Evolutionary conservation across 2,113 vertebrate species (phyloP).

Genomic region (Dascyllus trimaculatus): DNA sequence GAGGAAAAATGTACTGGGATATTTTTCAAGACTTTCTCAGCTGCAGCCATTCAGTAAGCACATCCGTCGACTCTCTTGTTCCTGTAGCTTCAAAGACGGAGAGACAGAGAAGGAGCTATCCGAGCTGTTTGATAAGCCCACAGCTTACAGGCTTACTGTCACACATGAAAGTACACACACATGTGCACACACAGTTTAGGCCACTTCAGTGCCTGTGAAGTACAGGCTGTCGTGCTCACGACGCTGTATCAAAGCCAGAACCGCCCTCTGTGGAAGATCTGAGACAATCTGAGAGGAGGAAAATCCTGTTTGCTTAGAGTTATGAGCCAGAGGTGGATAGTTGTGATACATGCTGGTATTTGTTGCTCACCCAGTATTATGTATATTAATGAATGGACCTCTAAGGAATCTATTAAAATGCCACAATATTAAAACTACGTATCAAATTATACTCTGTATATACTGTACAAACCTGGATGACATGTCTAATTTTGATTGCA

Average conservation of each 20-base stretch:
- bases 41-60: constrained; percentile 31
- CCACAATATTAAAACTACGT: too few relatives aligned
- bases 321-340: constrained; percentile 24
- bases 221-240: constrained; percentile 32
- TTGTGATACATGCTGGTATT: constrained; percentile 13
- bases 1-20: constrained; percentile 31
- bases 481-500: not conserved
- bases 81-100: constrained; percentile 61
- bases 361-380: not conserved
- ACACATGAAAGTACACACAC: constrained; percentile 64
- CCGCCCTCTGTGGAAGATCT: constrained; percentile 48
- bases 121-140: constrained; percentile 67
- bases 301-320: constrained; percentile 51
- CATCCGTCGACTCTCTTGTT: constrained; percentile 42
- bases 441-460: too few relatives aligned
- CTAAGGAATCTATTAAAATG: too few relatives aligned
- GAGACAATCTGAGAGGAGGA: constrained; percentile 48
- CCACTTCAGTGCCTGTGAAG: constrained; percentile 62
- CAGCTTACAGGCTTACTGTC: constrained; percentile 70
- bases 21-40: constrained; percentile 42
- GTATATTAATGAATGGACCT: not conserved
- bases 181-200: constrained; percentile 35
- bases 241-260: constrained; percentile 54
- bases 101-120: constrained; percentile 56
- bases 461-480: not conserved